phyloP scores from a whole-genome alignment of 2,113 vertebrate species.

The Myotis davidii region DNA sequence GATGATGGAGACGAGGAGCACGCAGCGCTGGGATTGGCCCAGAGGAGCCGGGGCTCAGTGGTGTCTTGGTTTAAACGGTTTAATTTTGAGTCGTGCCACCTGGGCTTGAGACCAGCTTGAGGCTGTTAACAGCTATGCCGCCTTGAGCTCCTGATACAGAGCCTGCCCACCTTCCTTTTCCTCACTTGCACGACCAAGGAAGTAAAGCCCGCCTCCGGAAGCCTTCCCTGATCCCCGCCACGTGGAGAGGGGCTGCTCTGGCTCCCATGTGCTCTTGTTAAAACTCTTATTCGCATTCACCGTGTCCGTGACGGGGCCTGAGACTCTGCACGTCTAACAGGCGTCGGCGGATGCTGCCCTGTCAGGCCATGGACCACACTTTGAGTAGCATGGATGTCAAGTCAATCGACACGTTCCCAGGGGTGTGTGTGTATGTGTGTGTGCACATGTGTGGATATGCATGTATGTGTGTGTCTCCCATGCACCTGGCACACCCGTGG shows the following conservation, averaged over 20 bases:
- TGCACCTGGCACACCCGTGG: not conserved
- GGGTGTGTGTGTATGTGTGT: not conserved
- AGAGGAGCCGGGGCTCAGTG: not conserved
- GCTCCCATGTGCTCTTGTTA: not conserved
- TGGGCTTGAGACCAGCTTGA: not conserved
- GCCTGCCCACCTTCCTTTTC: not conserved
- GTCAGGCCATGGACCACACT: not conserved
- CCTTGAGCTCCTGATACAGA: not conserved
- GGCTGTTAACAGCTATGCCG: not conserved
- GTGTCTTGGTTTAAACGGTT: not conserved
- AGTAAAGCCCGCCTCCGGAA: not conserved
- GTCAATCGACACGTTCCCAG: not conserved
- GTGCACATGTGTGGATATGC: not conserved
- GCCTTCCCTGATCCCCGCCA: accelerated
- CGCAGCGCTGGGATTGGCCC: not conserved
- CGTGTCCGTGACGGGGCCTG: not conserved
- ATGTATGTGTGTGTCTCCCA: not conserved
- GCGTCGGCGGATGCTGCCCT: no score
- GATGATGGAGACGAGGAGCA: not conserved
- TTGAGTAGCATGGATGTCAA: not conserved
- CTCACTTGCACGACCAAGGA: not conserved
- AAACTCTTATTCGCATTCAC: not conserved
- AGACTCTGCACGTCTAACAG: not conserved
- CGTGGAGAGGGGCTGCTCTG: accelerated
- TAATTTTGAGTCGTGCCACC: not conserved